A percentile compares a stretch with the other conserved stretches of the same genome.
phyloP scores from a whole-genome alignment of 2,888 invertebrate species.

The Ophioninae sp. region DNA sequence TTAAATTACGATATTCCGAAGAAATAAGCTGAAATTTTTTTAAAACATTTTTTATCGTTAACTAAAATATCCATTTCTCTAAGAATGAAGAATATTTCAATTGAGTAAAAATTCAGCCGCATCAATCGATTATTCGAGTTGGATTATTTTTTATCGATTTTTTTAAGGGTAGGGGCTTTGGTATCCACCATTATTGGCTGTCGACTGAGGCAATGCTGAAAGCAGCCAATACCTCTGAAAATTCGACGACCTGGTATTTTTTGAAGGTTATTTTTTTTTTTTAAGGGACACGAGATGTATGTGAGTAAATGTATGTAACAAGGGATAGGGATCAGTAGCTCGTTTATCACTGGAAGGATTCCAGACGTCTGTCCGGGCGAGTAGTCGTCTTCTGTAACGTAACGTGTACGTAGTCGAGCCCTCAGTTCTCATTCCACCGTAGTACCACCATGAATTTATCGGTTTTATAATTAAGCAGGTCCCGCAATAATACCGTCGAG shows the following conservation, averaged over 20 bases:
- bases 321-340: constrained; percentile 71
- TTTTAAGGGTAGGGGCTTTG: no score
- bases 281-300: not conserved
- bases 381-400: constrained; percentile 42
- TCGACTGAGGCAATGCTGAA: not conserved
- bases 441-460: constrained; percentile 76
- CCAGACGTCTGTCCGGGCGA: constrained; percentile 71
- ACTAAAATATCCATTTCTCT: no score
- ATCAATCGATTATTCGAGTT: no score
- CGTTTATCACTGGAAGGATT: constrained; percentile 77
- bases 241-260: not conserved
- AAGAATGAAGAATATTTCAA: no score
- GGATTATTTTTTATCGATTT: no score
- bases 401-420: constrained; percentile 31
- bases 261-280: not conserved
- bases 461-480: constrained; percentile 79
- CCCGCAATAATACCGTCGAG: constrained; percentile 68
- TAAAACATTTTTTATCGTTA: no score
- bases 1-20: no score
- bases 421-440: constrained; percentile 51
- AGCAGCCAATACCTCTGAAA: not conserved
- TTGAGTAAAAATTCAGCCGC: no score
- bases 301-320: not conserved
- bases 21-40: no score
- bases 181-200: no score